Evolutionary conservation across 1,140 invertebrate species (phyloP).

Genomic region (Magallana ariakensis): DNA sequence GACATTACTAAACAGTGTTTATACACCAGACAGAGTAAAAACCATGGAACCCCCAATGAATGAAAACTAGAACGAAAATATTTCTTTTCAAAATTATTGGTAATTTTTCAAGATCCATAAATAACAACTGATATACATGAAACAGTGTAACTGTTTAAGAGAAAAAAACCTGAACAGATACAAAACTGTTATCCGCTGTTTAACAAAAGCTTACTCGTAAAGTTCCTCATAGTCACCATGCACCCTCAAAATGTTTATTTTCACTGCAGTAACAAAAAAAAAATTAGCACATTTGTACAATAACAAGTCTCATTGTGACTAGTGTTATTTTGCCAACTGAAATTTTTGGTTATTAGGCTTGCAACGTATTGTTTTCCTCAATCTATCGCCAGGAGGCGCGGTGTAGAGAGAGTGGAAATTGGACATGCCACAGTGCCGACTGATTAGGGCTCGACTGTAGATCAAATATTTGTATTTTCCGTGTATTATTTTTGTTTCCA

Average conservation of each 20-base stretch:
- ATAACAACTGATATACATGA: constrained; percentile 16
- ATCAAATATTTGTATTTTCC: neutral
- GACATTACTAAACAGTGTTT: constrained; percentile 14
- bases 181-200: constrained; percentile 12
- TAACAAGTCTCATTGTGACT: neutral
- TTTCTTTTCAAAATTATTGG: constrained; percentile 16
- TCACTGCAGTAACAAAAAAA: neutral
- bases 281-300: neutral
- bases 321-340: neutral
- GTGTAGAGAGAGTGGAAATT: neutral
- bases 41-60: neutral
- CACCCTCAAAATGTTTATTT: constrained; percentile 5
- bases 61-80: constrained; percentile 23
- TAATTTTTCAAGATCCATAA: constrained; percentile 22
- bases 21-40: neutral
- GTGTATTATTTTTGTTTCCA: neutral
- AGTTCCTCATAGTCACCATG: constrained; percentile 15
- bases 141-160: neutral
- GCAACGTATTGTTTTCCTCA: neutral
- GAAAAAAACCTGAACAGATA: neutral
- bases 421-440: neutral
- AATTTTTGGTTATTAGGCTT: neutral
- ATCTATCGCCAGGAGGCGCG: neutral
- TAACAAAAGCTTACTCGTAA: constrained; percentile 21
- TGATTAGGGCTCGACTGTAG: constrained; percentile 15